Evolutionary conservation across 92 coral and sea anemone genomes (phyloP).

Genomic region (Zoanthus sociatus): DNA sequence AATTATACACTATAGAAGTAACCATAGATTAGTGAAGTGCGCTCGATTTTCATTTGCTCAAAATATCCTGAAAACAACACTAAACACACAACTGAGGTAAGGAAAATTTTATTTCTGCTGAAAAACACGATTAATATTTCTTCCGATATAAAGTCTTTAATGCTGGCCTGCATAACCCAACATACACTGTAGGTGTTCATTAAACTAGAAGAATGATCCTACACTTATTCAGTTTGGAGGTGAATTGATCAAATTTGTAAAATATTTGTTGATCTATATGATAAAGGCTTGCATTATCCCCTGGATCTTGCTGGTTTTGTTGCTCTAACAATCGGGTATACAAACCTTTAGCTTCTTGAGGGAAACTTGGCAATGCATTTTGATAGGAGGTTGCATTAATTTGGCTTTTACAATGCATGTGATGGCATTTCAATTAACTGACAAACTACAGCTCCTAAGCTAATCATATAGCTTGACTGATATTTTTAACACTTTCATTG

Average conservation of each 20-base stretch:
- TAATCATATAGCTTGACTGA: conserved; percentile 53
- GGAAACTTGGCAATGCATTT: conserved; percentile 28
- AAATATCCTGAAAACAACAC: no score
- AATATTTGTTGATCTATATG: background rate
- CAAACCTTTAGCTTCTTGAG: background rate
- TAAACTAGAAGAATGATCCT: no score
- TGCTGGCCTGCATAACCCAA: no score
- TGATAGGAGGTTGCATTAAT: conserved; percentile 15
- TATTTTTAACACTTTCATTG: conserved; percentile 50
- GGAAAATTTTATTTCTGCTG: background rate
- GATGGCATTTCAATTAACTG: conserved; percentile 65
- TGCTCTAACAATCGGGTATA: conserved; percentile 2
- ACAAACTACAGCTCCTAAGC: conserved; percentile 53
- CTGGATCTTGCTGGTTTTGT: background rate
- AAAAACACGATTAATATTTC: background rate
- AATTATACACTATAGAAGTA: no score
- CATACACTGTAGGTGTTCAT: no score
- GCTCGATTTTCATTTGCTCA: no score
- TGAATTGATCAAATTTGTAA: background rate
- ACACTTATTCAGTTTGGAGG: no score
- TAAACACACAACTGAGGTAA: no score
- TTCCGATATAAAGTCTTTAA: no score
- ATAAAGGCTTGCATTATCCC: background rate
- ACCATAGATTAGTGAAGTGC: no score
- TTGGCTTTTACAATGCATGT: conserved; percentile 52